phyloP scores from a whole-genome alignment of 1,140 invertebrate species.

The Phocides pigmalion region DNA sequence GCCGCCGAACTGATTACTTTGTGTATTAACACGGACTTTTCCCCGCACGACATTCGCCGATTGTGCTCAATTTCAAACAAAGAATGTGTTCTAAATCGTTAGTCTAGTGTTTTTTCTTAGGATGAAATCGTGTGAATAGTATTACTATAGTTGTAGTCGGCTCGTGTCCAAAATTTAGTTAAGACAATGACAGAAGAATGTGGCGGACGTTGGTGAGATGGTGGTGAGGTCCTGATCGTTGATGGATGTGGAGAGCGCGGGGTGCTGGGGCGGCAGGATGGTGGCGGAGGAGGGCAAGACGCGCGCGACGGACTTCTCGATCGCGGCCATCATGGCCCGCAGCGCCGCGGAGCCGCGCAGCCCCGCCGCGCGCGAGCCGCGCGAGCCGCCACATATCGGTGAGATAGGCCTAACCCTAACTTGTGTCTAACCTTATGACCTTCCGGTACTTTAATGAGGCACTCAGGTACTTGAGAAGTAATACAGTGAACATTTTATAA shows the following conservation, averaged over 20 bases:
- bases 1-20: slow-evolving; percentile 67
- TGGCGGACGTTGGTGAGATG: slow-evolving; percentile 64
- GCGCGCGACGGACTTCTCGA: slow-evolving; percentile 94
- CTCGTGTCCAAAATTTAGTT: too few relatives aligned
- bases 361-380: slow-evolving; percentile 55
- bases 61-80: slow-evolving; percentile 32
- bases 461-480: too few relatives aligned
- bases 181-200: slow-evolving; percentile 46
- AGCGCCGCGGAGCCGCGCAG: slow-evolving; percentile 85
- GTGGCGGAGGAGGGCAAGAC: slow-evolving; percentile 84
- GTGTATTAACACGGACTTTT: slow-evolving; percentile 44
- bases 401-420: slow-evolving; percentile 62
- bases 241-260: slow-evolving; percentile 74
- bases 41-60: slow-evolving; percentile 7
- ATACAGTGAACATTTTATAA: too few relatives aligned
- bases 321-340: slow-evolving; percentile 95
- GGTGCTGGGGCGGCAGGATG: slow-evolving; percentile 83
- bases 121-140: too few relatives aligned
- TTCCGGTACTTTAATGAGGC: too few relatives aligned
- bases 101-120: not conserved
- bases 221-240: slow-evolving; percentile 52
- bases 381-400: slow-evolving; percentile 69
- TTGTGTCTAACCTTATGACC: not conserved
- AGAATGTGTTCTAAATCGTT: not conserved
- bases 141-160: too few relatives aligned